Conservation (phyloP, 2,797 vertebrate genomes). For the Leontocebus nigricollis region DNA sequence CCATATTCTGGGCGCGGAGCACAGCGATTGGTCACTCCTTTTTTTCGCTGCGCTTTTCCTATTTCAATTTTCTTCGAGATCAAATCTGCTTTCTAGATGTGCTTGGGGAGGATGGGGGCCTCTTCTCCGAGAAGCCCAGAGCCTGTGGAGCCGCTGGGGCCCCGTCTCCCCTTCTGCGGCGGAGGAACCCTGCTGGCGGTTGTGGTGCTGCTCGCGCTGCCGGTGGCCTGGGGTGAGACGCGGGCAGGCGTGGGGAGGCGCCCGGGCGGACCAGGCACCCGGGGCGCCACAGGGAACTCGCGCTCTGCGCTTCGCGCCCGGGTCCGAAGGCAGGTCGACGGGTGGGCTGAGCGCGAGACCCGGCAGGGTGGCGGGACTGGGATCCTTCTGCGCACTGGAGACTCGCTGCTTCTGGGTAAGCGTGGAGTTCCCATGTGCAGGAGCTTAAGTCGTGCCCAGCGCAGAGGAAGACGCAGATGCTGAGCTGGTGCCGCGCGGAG, state of each 20-base stretch:
- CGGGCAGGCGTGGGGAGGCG: not conserved
- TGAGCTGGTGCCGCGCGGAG: rapidly evolving
- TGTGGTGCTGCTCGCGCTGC: not conserved
- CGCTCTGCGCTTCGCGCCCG: not conserved
- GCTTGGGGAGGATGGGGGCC: not conserved
- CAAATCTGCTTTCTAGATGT: not conserved
- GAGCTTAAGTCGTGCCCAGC: rapidly evolving
- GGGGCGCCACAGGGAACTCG: not conserved
- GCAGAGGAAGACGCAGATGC: not conserved
- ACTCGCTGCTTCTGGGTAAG: not conserved
- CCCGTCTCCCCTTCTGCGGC: rapidly evolving
- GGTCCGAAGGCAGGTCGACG: rapidly evolving
- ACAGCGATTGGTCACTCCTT: rapidly evolving
- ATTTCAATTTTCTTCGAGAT: not conserved
- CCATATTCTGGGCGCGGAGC: not conserved
- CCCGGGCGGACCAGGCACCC: not conserved
- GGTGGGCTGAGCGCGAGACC: not conserved
- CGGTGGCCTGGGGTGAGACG: conserved; percentile 25
- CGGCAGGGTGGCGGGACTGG: not conserved
- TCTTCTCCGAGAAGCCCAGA: too few relatives aligned
- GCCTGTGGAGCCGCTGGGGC: not conserved
- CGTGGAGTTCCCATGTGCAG: not conserved
- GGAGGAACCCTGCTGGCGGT: not conserved
- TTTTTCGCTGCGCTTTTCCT: not conserved
- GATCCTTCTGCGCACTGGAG: not conserved